Conservation (phyloP, 2,797 vertebrate species). For the Saxicola maurus region DNA sequence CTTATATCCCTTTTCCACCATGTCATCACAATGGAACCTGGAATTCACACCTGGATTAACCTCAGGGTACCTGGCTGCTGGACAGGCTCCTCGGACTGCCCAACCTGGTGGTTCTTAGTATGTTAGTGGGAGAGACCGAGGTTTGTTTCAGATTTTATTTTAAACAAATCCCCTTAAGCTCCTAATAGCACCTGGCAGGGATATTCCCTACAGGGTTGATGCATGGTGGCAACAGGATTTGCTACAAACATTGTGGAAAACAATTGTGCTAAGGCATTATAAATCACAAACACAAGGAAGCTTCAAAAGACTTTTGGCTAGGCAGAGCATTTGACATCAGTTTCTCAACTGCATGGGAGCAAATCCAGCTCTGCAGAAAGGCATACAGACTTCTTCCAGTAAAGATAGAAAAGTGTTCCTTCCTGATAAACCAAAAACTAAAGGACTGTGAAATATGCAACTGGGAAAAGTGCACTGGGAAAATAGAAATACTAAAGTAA, state of each 20-base stretch:
- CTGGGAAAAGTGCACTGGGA: neutral
- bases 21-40: neutral
- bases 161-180: neutral
- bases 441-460: neutral
- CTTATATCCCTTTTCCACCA: neutral
- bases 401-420: neutral
- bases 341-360: neutral
- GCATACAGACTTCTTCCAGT: neutral
- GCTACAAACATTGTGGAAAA: neutral
- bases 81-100: fast-evolving
- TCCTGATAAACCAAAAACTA: neutral
- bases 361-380: neutral
- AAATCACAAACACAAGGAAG: neutral
- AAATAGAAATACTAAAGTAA: neutral
- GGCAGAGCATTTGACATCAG: neutral
- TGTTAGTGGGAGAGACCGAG: neutral
- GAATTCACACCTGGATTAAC: neutral
- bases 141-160: neutral
- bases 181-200: neutral
- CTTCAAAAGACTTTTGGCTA: neutral
- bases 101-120: neutral
- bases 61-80: neutral
- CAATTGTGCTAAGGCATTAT: fast-evolving
- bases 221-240: neutral
- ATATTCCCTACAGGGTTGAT: neutral